Base-by-base conservation (phyloP, 2,888 invertebrate species). In the Cantharis rustica region DNA sequence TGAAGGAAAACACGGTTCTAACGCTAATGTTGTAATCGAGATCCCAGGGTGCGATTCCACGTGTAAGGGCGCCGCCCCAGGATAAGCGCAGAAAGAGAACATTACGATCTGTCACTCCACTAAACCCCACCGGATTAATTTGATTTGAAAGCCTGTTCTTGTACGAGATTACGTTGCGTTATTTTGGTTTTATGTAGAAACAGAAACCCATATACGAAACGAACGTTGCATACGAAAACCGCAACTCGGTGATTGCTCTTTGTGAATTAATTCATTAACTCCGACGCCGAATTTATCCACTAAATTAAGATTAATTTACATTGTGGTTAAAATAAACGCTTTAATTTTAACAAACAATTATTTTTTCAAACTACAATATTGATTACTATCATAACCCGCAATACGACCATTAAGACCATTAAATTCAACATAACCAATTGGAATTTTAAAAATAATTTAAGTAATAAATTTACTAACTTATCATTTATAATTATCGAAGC, bases 61-160 rank as follows among this genome's bases (percentile, higher is more conserved):
- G 79, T 79, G 76, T 73, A 75, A 66, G 73, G 72, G 71, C 69
- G 73, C 68, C 73, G 75, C 73, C 77, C 79, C 79, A 75, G 79
- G 80, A 79, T 75, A 71, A 75, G 82, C 73, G 82, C 79, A 80
- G 82, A 80, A 81, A 82, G 81, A 81, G 82, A 82, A 82, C 81
- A 83, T 83, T 83, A 84, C 83, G 83, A 84, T 84, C 84, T 84
- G 84, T 85, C 85, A 84, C 84, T 84, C 82, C 82, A 82, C 81
- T 81, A 80, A 78, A 75, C 83, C 82, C 82, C 82, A 78, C 75
- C 79, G 81, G 81, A 82, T 84, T 85, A 85, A 85, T 85, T 85
- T 84, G 82, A 84, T 84, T 84, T 82, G 81, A 79, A 83, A 83
- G 81, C 82, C 80, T 72, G 81, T 80, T 79, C 80, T 79, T 75